Evolutionary conservation across 2,888 invertebrate genomes (phyloP), one percentile per base, ranked within the genome.

Genomic region (Lycaena phlaeas): DNA sequence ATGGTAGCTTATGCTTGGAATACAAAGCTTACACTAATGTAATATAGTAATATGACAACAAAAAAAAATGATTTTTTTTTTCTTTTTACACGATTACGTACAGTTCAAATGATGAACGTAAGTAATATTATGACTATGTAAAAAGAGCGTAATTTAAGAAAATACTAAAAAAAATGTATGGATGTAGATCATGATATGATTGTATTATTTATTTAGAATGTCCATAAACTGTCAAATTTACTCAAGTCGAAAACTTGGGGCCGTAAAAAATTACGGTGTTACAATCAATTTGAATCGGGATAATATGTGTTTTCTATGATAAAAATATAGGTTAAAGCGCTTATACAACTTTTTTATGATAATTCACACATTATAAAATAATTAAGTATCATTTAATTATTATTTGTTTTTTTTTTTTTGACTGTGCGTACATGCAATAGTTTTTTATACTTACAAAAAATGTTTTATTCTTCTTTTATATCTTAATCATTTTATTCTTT

Each of bases 181-280:
- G 34, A 7, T 22, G 34, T 34, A 34, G 34, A 22, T 12, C 12
- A 34, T 17, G 34, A 12, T 18, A 22, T 9, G 2, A 34, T 18
- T 34, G 9, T 2, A 34, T 18, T 34, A 22, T 31, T 31, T 17
- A 31, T 31, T 18, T 2, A n/a, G 7, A 18, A 22, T 18, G 11
- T 22, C 22, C 22, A 34, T 34, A 34, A 22, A n/a, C 34, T 34
- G 7, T 3, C 22, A 34, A 34, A 27, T 38, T 36, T 18, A 18
- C 36, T 41, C 36, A 41, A 41, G 41, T 41, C 22, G 7, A 22
- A 15, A 12, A 34, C 41, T 41, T 41, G 41, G 27, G 36, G 22
- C 41, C 41, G 41, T 41, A 41, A 36, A 11, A n/a, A n/a, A 18
- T 41, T 41, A 41, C 41, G 41, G 41, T 15, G 22, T 18, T 12